These are phyloP conservation scores for Coregonus ussuriensis DNA, from an alignment of 2,797 vertebrate species.

Conservation along the genomic window DNA sequence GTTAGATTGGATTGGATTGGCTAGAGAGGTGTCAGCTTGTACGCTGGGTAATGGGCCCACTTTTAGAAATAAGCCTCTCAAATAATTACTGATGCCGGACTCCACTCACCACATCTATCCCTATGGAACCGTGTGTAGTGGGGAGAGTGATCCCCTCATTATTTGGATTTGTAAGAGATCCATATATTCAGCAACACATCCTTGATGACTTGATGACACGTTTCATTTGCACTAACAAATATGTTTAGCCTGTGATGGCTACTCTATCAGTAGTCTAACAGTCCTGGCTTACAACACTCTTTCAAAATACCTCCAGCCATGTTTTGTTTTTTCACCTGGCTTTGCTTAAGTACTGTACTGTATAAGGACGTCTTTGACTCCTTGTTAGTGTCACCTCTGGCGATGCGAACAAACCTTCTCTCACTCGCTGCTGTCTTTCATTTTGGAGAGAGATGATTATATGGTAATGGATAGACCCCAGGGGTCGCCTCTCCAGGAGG, in stretches of 20 bases:
- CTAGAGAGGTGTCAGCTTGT: constrained; percentile 45
- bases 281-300: neutral
- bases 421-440: constrained; percentile 22
- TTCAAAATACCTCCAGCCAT: neutral
- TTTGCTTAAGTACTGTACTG: constrained; percentile 1
- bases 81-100: constrained; percentile 8
- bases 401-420: constrained; percentile 13
- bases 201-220: neutral
- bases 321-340: neutral
- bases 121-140: constrained; percentile 1
- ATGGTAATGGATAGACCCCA: constrained; percentile 50
- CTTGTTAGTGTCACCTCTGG: constrained; percentile 16
- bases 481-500: constrained; percentile 46
- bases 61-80: constrained; percentile 13
- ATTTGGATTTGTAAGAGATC: constrained; percentile 4
- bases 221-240: constrained; percentile 2
- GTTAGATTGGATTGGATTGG: constrained; percentile 29
- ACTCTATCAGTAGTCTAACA: no score
- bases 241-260: neutral
- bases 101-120: constrained; percentile 9
- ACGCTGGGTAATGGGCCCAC: constrained; percentile 24
- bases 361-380: neutral
- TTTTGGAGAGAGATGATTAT: constrained; percentile 46
- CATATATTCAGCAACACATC: neutral
- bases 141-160: neutral